Base-by-base conservation (phyloP, 2,888 invertebrate genomes). In the Barypeithes pellucidus region DNA sequence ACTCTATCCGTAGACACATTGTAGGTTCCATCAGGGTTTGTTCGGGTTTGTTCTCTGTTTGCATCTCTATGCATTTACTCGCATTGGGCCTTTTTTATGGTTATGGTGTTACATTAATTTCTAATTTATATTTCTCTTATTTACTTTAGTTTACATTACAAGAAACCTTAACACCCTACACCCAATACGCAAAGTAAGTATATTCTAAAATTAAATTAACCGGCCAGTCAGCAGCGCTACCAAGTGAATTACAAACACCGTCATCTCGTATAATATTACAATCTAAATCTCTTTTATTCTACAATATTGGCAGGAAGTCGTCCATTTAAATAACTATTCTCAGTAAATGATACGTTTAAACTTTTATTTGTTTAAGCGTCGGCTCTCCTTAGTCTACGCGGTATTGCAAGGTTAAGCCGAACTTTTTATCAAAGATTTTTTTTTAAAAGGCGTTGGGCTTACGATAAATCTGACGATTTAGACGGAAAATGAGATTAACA, bases 241-340 rank as follows among this genome's bases (percentile, higher is more conserved):
- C 16, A 68, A 62, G 63, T 63, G 54, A 60, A 69, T 57, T 41
- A 67, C 41, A 67, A 54, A 57, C 45, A 57, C 57, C 41, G 67
- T 67, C 62, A 67, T 67, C 39, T 67, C 57, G 43, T 20, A 62
- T 47, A 61, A 60, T 72, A 72, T 43, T 60, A 67, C 62, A 57
- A 62, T 65, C 60, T 65, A 43, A 59, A 65, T 69, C 68, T 69
- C 66, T 67, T 69, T 74, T 54, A 66, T 71, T 68, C 67, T 76
- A 74, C 76, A 77, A 76, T 77, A 77, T 77, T 77, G 81, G 80
- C 84, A 83, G 85, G 85, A 85, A 84, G 80, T 81, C 78, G 79
- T 80, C 83, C 78, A 85, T 85, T 84, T 83, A 81, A 77, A 75
- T 75, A 72, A 75, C 47, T 50, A 72, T 72, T 72, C 74, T 71